phyloP scores from a whole-genome alignment of 2,113 vertebrate species.

The Oenanthe oenanthe region DNA sequence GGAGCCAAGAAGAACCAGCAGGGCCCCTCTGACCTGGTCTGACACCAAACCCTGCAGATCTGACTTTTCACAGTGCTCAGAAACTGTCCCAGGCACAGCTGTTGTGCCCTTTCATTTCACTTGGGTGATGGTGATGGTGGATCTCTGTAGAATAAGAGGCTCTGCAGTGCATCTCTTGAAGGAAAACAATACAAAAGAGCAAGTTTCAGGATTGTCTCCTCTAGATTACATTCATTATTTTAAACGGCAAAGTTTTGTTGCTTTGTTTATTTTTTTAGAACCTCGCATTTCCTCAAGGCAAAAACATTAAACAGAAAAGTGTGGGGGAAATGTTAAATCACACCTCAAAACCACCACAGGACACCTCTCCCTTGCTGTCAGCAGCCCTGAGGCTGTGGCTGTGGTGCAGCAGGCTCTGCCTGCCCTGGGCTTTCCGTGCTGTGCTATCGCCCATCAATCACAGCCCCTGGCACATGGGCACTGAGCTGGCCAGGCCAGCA shows the following conservation, averaged over 20 bases:
- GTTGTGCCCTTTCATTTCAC: neutral
- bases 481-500: neutral
- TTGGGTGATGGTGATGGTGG: neutral
- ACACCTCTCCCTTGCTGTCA: neutral
- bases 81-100: neutral
- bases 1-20: neutral
- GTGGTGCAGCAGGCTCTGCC: rapidly evolving
- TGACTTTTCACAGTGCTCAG: neutral
- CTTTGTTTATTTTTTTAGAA: neutral
- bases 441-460: neutral
- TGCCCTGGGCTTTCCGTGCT: neutral
- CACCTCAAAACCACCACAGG: neutral
- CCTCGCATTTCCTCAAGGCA: neutral
- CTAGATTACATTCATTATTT: neutral
- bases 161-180: neutral
- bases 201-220: neutral
- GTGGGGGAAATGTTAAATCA: neutral
- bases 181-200: neutral
- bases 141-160: neutral
- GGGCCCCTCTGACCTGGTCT: neutral
- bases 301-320: neutral
- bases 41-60: neutral
- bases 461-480: neutral
- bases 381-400: neutral
- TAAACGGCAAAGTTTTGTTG: neutral